Evolutionary conservation across 2,888 invertebrate species (phyloP), one percentile per base, ranked within the genome.

Genomic region (Stenodera caucasica): DNA sequence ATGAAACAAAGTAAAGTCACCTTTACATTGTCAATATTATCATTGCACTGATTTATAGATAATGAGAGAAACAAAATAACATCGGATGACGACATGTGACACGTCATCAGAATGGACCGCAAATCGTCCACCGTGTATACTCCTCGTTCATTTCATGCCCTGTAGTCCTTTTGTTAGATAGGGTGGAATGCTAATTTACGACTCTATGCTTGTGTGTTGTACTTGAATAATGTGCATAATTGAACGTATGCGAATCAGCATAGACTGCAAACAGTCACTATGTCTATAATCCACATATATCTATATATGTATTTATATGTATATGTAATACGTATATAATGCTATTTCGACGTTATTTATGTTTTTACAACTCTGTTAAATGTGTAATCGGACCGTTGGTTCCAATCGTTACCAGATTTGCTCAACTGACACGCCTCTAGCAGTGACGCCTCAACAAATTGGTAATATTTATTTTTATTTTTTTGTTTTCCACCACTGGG

Each of bases 121-220:
- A 71, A 68, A 70, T 68, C 67, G 64, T 68, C 65, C 65, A n/a
- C n/a, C n/a, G n/a, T n/a, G 64, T 66, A 58, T 63, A 65, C 66
- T 67, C 67, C 65, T 63, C 66, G 61, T 60, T 66, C 66, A 70
- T 71, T 72, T 71, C 69, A 69, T 67, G 67, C 67, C 21, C 45
- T 64, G 67, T 65, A 65, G 70, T 70, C 67, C 69, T 72, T 72
- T 72, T 72, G 72, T 73, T 69, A 65, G 68, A 72, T 69, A 63
- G 70, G 63, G 63, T 63, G 71, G 70, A 71, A 72, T 70, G 66
- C 61, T 70, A 69, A 73, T 73, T 72, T 73, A 73, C 68, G 67
- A 66, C 60, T 37, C 45, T 58, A 58, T 62, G 58, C 62, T 62
- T 61, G 61, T 61, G 7, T 40, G 37, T 29, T 40, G 45, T 45